These are phyloP conservation scores for Parascotia fuliginaria DNA, from an alignment of 2,888 invertebrate species.

Conservation along the genomic window DNA sequence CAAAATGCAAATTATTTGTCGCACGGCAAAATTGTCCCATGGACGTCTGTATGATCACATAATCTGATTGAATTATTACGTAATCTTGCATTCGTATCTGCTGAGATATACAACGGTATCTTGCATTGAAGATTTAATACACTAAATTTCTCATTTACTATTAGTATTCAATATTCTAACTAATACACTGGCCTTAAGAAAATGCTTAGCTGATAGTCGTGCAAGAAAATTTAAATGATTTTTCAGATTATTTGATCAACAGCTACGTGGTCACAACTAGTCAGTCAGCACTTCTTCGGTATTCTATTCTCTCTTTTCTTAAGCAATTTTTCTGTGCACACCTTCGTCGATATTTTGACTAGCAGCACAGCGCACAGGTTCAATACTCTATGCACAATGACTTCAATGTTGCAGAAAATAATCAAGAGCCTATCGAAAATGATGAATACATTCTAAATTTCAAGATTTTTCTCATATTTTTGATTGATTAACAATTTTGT, in stretches of 20 bases:
- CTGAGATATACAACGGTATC: slow-evolving; percentile 11
- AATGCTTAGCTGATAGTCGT: slow-evolving; percentile 35
- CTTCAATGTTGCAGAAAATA: slow-evolving; percentile 59
- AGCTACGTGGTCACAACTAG: slow-evolving; percentile 56
- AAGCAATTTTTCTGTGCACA: slow-evolving; percentile 69
- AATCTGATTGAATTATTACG: slow-evolving; percentile 56
- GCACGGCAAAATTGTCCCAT: slow-evolving; percentile 63
- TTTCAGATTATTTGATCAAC: slow-evolving; percentile 53
- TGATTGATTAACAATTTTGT: slow-evolving; percentile 5
- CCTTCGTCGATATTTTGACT: slow-evolving; percentile 61
- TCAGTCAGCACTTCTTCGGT: slow-evolving; percentile 70
- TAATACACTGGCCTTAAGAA: slow-evolving; percentile 8
- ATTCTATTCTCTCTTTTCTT: slow-evolving; percentile 56
- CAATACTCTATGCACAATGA: slow-evolving; percentile 58
- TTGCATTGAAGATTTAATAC: neutral
- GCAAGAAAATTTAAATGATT: slow-evolving; percentile 42
- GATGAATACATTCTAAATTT: slow-evolving; percentile 45
- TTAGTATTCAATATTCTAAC: neutral
- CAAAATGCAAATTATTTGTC: slow-evolving; percentile 69
- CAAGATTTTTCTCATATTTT: neutral
- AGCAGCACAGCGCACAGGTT: slow-evolving; percentile 72
- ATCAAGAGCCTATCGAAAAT: slow-evolving; percentile 56
- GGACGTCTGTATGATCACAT: slow-evolving; percentile 54
- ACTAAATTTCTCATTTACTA: neutral
- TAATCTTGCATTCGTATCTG: slow-evolving; percentile 46